Base-by-base conservation (phyloP, 2,797 vertebrate genomes). In the Melanotaenia nigrans region DNA sequence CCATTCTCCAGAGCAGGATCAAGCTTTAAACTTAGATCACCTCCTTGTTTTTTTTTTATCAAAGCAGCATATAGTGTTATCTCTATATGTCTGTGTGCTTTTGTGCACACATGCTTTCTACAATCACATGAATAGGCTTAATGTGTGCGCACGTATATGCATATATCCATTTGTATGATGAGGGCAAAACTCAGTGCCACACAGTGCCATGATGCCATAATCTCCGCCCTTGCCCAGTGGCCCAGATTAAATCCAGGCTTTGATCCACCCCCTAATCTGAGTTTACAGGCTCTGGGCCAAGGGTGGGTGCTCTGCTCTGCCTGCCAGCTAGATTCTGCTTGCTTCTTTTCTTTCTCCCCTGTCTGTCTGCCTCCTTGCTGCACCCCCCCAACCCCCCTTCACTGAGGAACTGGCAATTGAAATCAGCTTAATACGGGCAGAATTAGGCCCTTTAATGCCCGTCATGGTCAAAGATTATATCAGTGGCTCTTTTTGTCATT, bases 231-330 rank as follows among this genome's bases (percentile, higher is more conserved):
- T 93, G 88, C 92, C 93, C 92, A 92, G 84, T 94, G 92, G 93
- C 93, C 93, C 93, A 94, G 92, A 95, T 95, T 94, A 94, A 93
- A 94, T 93, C 90, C 93, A 85, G 83, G 84, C 91, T 94, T 94
- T 94, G 91, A 95, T 94, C 93, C 94, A 87, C 92, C 93, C 93
- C 92, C 92, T 94, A 95, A 94, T 95, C 93, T 92, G 92, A 94
- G 93, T 94, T 94, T 94, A 94, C 92, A 93, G 93, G 89, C 93
- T 91, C 79, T 84, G 88, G 90, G 90, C 87, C 86, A 89, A 93
- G 92, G 92, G 92, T 90, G 92, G 92, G 89, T 91, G 90, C 92
- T 89, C 82, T 51, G 65, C 82, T 91, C 85, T 91, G 90, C 90
- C 92, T 92, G 92, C 91, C 89, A 92, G 92, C 90, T 71, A 93